Evolutionary conservation across 2,797 vertebrate species (phyloP).

Genomic region (Eulemur coronatus): DNA sequence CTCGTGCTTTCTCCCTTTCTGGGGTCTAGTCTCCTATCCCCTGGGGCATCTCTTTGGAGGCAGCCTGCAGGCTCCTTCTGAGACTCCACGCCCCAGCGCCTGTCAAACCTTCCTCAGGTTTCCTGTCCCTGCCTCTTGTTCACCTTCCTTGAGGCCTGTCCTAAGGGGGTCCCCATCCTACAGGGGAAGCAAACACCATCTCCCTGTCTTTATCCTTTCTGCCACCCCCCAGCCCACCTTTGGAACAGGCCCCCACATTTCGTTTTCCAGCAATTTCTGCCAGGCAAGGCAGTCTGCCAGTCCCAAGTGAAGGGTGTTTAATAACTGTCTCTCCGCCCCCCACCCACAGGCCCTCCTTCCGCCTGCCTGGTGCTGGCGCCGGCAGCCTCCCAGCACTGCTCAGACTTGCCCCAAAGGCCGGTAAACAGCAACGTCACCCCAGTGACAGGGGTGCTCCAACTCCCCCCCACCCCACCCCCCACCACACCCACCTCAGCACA

Average conservation of each 20-base stretch:
- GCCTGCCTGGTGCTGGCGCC: constrained; percentile 19
- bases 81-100: background rate
- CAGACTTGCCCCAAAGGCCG: constrained; percentile 63
- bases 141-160: background rate
- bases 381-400: constrained; percentile 44
- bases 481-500: constrained; percentile 4
- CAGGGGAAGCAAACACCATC: background rate
- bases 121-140: background rate
- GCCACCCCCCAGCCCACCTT: background rate
- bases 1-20: background rate
- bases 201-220: background rate
- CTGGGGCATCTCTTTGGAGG: background rate
- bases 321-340: constrained; percentile 39
- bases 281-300: constrained; percentile 60
- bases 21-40: background rate
- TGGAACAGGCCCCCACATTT: constrained; percentile 20
- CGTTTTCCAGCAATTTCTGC: constrained; percentile 66
- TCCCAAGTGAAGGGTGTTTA: constrained; percentile 52
- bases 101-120: background rate
- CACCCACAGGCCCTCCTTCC: background rate
- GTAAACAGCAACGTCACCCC: constrained; percentile 59
- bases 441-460: background rate
- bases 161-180: background rate
- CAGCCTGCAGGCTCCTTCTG: background rate
- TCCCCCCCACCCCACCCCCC: background rate